phyloP scores from a whole-genome alignment of 1,140 invertebrate genomes.

The Brachionus angularis region DNA sequence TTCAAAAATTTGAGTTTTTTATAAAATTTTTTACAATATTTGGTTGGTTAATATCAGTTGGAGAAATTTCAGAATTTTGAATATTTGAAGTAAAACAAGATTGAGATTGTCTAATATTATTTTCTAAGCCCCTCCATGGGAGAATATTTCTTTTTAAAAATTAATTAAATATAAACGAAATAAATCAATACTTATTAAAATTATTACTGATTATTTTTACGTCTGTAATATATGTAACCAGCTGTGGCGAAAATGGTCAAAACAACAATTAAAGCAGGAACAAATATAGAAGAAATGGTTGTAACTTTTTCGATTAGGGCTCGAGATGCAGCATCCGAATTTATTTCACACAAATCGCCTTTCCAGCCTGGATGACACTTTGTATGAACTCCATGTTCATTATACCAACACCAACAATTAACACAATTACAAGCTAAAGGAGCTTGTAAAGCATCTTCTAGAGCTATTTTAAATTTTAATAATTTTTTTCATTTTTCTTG shows the following conservation, averaged over 20 bases:
- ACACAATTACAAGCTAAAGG: constrained; percentile 19
- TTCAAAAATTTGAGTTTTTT: too few relatives aligned
- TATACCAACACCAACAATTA: constrained; percentile 40
- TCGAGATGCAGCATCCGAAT: background rate
- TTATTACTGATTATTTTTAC: background rate
- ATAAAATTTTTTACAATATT: too few relatives aligned
- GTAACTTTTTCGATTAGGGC: constrained; percentile 4
- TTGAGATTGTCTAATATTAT: too few relatives aligned
- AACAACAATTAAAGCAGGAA: background rate
- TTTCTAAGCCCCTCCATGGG: too few relatives aligned
- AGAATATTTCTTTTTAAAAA: background rate
- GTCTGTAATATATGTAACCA: background rate
- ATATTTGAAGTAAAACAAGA: too few relatives aligned
- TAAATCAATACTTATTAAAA: background rate
- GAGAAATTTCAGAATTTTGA: too few relatives aligned
- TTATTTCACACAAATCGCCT: constrained; percentile 17
- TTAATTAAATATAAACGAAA: background rate
- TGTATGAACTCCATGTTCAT: constrained; percentile 3
- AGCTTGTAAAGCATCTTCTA: background rate
- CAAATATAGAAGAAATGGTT: background rate
- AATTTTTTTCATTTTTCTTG: background rate
- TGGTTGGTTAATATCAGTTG: too few relatives aligned
- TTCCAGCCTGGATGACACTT: constrained; percentile 33
- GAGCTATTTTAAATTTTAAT: background rate
- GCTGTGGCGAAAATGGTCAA: background rate